phyloP scores from a whole-genome alignment of 2,113 vertebrate genomes.

The Eublepharis macularius region DNA sequence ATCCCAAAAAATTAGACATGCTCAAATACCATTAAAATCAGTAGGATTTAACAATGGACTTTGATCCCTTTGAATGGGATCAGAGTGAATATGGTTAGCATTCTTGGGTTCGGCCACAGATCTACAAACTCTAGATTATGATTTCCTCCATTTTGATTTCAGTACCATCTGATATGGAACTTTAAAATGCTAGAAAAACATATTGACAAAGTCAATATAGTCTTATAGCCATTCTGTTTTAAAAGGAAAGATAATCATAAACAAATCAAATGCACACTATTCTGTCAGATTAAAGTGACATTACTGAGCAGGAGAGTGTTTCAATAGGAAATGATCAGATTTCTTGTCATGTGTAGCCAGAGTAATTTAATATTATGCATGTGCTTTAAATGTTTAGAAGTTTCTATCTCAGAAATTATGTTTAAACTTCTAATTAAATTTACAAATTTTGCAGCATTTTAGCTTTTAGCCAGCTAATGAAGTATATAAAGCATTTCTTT shows the following conservation, averaged over 20 bases:
- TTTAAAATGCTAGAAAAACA: constrained; percentile 41
- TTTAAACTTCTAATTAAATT: constrained; percentile 49
- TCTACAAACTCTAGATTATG: constrained; percentile 23
- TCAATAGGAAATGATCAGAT: neutral
- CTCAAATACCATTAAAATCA: neutral
- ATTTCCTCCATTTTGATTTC: constrained; percentile 30
- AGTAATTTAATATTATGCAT: constrained; percentile 38
- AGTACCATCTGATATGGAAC: constrained; percentile 36
- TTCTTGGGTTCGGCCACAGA: neutral
- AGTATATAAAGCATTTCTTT: constrained; percentile 46
- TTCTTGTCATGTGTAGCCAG: constrained; percentile 26
- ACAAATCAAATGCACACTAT: constrained; percentile 10
- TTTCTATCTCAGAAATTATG: constrained; percentile 35
- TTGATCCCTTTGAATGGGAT: neutral
- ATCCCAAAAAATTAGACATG: neutral
- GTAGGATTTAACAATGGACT: neutral
- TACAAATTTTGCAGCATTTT: constrained; percentile 61
- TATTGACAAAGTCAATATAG: neutral
- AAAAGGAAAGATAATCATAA: constrained; percentile 27
- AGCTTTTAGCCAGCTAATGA: constrained; percentile 56
- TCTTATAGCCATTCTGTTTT: neutral
- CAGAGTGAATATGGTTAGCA: neutral
- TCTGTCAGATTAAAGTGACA: neutral
- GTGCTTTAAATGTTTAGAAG: constrained; percentile 48
- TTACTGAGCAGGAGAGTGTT: constrained; percentile 18